Percentiles rank a stretch among this genome's conserved stretches.
phyloP scores from a whole-genome alignment of 2,113 vertebrate genomes.

The Ahaetulla prasina region DNA sequence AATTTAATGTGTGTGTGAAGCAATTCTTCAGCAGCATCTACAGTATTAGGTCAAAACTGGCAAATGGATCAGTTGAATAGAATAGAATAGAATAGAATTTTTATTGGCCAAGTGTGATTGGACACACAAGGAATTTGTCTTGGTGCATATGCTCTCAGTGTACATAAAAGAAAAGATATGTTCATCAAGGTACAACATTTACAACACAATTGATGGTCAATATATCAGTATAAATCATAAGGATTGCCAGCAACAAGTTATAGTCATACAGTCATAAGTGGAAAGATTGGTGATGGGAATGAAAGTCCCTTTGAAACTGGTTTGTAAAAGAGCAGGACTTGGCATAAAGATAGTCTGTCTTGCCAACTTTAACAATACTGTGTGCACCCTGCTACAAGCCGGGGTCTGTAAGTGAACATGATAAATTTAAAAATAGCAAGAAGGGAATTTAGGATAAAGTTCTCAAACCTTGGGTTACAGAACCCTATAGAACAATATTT shows the following conservation, averaged over 20 bases:
- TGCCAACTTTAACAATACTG: neutral
- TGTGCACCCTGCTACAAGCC: neutral
- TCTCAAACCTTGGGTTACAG: neutral
- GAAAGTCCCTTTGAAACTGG: neutral
- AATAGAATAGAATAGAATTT: no score
- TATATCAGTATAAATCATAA: no score
- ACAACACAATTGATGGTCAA: no score
- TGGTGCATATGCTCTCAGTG: no score
- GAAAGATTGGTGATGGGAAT: no score
- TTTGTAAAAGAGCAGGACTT: neutral
- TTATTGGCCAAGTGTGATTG: no score
- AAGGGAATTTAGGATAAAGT: neutral
- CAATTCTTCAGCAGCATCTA: neutral
- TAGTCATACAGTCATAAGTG: no score
- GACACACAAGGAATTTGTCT: no score
- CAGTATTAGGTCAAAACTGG: neutral
- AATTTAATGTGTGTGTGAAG: neutral
- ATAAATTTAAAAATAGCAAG: neutral
- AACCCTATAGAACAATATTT: neutral
- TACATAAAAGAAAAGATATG: no score
- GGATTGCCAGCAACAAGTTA: no score
- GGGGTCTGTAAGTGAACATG: neutral
- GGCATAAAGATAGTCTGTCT: neutral
- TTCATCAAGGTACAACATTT: no score
- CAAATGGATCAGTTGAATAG: no score